Base-by-base conservation (phyloP, 2,797 vertebrate species). In the Meriones psammophilus region DNA sequence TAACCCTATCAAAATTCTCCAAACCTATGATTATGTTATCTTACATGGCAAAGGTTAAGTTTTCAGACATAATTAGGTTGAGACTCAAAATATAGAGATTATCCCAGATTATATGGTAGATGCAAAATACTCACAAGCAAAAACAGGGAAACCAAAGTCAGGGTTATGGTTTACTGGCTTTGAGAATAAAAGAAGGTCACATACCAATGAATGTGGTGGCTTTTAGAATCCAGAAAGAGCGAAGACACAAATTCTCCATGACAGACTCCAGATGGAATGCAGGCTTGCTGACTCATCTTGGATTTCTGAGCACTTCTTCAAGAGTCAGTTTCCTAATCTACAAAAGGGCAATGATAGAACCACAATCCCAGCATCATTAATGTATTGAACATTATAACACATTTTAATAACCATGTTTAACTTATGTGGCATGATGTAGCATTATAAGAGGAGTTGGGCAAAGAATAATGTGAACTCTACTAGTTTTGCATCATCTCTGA, bases 291-390 rank as follows among this genome's bases (percentile, higher is more conserved):
- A 91, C 74, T 76, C 15, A 76, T 92, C 94, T 92, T 92, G 66
- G 26, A 95, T 60, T 85, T 91, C 78, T 68, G 60, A 94, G 10
- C 33, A 58, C 1, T 93, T 78, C 60, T 89, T 42, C 83, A 58
- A 80, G 9, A n/a, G 73, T 89, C 78, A 66, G 73, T 90, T 88
- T 94, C 26, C 68, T 85, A n/a, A 80, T 62, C 39, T 92, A 28
- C 84, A 88, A 94, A 94, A 66, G 17, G 64, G n/a, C 30, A 79
- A 87, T 54, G 46, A 73, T 17, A 85, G 66, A 92, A 71, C 18
- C 39, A 87, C 8, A 88, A 54, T 74, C 28, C 30, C 54, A 33
- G 62, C 5, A 39, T 77, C 42, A 46, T 18, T 42, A 86, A 42
- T n/a, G 13, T 46, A 84, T 33, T 78, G 78, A 62, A 62, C 20